These are phyloP conservation scores for Platichthys flesus DNA, from an alignment of 2,113 vertebrate genomes.

Conservation along the genomic window DNA sequence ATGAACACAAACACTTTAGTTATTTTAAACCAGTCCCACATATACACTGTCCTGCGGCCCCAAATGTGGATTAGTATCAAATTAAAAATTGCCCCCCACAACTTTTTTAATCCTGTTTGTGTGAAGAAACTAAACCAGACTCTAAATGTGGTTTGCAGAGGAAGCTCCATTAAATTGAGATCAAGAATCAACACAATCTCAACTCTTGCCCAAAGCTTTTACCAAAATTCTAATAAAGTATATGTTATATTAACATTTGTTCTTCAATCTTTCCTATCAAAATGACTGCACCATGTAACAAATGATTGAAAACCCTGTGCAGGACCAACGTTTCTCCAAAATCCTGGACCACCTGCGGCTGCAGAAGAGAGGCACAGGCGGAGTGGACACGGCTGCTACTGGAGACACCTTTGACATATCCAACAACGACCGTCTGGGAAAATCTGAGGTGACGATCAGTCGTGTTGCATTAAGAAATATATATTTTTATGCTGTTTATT, in stretches of 20 bases:
- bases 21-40: not conserved
- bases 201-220: too few species aligned
- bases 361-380: constrained; percentile 93
- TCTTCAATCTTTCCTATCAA: not conserved
- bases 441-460: constrained; percentile 85
- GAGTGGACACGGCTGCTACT: constrained; percentile 90
- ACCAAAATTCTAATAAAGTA: too few species aligned
- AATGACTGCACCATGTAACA: not conserved
- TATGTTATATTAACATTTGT: too few species aligned
- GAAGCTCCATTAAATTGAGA: too few species aligned
- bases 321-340: constrained; percentile 91
- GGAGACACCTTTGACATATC: constrained; percentile 93
- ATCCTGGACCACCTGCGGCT: constrained; percentile 91
- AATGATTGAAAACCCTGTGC: not conserved
- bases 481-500: not conserved
- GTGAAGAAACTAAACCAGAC: too few species aligned
- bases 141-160: too few species aligned
- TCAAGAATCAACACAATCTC: too few species aligned
- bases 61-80: too few species aligned
- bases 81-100: too few species aligned
- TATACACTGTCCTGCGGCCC: too few species aligned
- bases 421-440: constrained; percentile 92
- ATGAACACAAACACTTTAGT: not conserved
- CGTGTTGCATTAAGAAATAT: not conserved
- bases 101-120: too few species aligned